A percentile compares a stretch with the other conserved stretches of the same genome.
Evolutionary conservation across 2,888 invertebrate species (phyloP).

Genomic region (Autographa pulchrina): DNA sequence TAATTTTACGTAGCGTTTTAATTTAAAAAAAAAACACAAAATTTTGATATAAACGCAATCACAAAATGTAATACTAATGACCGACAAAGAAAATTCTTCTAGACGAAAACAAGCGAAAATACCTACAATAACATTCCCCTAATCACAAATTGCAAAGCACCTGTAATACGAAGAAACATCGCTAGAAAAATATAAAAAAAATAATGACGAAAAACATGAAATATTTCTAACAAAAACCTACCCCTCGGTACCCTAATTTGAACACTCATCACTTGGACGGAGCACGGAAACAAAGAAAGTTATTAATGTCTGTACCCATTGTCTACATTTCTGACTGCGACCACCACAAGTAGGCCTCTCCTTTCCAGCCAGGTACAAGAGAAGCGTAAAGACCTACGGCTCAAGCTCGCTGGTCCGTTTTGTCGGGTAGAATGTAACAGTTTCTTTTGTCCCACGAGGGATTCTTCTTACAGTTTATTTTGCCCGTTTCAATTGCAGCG

Average conservation of each 20-base stretch:
- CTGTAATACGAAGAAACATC: conserved; percentile 34
- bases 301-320: conserved; percentile 86
- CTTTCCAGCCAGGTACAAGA: conserved; percentile 53
- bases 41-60: not conserved
- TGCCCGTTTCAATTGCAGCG: conserved; percentile 73
- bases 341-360: conserved; percentile 68
- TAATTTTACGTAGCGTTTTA: no score
- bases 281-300: conserved; percentile 84
- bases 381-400: conserved; percentile 55
- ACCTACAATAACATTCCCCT: conserved; percentile 22
- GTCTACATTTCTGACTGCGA: conserved; percentile 78
- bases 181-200: conserved; percentile 40
- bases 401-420: conserved; percentile 69
- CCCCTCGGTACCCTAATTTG: conserved; percentile 61
- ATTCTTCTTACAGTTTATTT: conserved; percentile 74
- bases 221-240: conserved; percentile 58
- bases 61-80: not conserved
- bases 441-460: conserved; percentile 80
- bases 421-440: conserved; percentile 79
- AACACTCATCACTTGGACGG: conserved; percentile 70
- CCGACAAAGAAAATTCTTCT: conserved; percentile 25
- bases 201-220: conserved; percentile 56
- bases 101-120: conserved; percentile 44
- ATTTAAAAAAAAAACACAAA: no score
- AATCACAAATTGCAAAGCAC: conserved; percentile 29